Percentiles rank a stretch among this genome's conserved stretches.
phyloP scores from a whole-genome alignment of 2,888 invertebrate species.

The Phrixothrix hirtus region DNA sequence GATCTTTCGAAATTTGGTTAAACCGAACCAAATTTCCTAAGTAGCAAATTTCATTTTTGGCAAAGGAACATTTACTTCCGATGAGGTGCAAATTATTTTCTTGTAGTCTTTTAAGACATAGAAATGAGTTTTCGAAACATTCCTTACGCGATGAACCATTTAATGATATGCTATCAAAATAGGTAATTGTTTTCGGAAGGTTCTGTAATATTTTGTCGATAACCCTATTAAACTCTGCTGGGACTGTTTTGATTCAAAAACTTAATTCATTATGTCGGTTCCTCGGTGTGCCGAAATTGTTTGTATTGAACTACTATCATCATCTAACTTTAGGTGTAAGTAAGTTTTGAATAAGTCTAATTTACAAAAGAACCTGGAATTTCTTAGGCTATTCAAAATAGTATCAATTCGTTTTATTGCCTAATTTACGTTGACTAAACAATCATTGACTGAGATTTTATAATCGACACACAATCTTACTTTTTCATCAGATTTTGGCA shows the following conservation, averaged over 20 bases:
- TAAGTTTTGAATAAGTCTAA: constrained; percentile 42
- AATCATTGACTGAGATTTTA: no score
- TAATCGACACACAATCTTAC: constrained; percentile 33
- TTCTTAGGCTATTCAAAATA: constrained; percentile 4
- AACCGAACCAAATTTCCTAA: neutral
- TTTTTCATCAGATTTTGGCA: no score
- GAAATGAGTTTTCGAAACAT: constrained; percentile 7
- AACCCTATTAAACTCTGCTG: constrained; percentile 34
- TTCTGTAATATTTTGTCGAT: constrained; percentile 30
- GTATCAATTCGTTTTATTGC: constrained; percentile 12
- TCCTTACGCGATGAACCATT: constrained; percentile 23
- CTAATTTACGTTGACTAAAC: constrained; percentile 1
- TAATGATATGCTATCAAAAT: constrained; percentile 29
- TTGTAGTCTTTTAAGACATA: constrained; percentile 7
- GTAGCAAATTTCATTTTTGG: neutral
- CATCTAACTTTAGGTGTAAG: constrained; percentile 35
- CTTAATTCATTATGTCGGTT: constrained; percentile 33
- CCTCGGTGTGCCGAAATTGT: constrained; percentile 38
- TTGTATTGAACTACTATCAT: constrained; percentile 32
- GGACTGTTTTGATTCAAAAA: constrained; percentile 40
- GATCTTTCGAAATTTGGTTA: no score
- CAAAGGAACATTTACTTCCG: constrained; percentile 8
- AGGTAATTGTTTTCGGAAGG: constrained; percentile 19
- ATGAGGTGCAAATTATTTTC: constrained; percentile 15
- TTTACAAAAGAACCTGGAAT: constrained; percentile 35